Percentiles rank a stretch among this genome's conserved stretches.
These are phyloP conservation scores for Andrena cerasifolii DNA, from an alignment of 1,140 invertebrate genomes.

Conservation along the genomic window DNA sequence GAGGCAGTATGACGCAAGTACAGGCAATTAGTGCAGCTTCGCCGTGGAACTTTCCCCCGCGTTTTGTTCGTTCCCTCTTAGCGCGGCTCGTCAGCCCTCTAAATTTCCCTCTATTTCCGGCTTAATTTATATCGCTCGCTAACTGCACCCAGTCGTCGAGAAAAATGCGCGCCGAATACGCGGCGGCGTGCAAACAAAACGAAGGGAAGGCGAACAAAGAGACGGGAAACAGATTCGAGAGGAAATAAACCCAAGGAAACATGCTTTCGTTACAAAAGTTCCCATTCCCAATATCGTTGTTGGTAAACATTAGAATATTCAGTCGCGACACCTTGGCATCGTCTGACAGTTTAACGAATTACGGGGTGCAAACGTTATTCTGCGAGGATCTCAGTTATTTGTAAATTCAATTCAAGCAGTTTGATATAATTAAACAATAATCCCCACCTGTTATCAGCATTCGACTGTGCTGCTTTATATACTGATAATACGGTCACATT, in stretches of 20 bases:
- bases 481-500: no score
- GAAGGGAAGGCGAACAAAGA: neutral
- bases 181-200: constrained; percentile 12
- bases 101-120: constrained; percentile 32
- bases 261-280: constrained; percentile 3
- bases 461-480: no score
- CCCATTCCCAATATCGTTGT: constrained; percentile 21
- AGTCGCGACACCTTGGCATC: neutral
- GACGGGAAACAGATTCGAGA: constrained; percentile 11
- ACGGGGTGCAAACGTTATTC: constrained; percentile 22
- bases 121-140: constrained; percentile 42
- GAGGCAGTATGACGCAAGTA: constrained; percentile 27
- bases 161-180: constrained; percentile 33
- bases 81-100: constrained; percentile 9
- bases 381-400: no score
- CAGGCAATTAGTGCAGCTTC: constrained; percentile 38
- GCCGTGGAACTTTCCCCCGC: constrained; percentile 12
- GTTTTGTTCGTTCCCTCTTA: constrained; percentile 6
- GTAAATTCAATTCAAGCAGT: no score
- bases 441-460: no score
- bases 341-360: constrained; percentile 12
- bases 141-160: constrained; percentile 16
- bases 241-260: constrained; percentile 24
- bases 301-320: constrained; percentile 30
- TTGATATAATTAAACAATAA: no score